These are phyloP conservation scores for Pyrocephalus nanus DNA, from an alignment of 2,797 vertebrate genomes.

Conservation along the genomic window DNA sequence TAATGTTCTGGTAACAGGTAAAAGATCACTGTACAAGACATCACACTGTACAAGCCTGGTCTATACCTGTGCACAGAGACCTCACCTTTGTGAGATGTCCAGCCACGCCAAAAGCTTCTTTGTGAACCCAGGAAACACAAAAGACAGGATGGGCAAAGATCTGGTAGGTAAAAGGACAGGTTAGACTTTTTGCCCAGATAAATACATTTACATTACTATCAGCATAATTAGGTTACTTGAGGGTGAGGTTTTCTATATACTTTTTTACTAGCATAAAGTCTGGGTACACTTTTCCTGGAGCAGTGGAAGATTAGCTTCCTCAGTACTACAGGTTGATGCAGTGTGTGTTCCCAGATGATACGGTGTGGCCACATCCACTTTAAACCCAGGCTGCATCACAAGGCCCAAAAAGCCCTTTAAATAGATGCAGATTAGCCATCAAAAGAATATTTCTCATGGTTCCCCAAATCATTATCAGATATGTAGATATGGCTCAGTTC, in stretches of 20 bases:
- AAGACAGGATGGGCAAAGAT: not conserved
- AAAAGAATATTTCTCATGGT: not conserved
- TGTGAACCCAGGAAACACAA: not conserved
- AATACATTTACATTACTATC: not conserved
- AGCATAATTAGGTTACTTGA: not conserved
- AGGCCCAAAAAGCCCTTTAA: not conserved
- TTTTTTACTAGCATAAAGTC: not conserved
- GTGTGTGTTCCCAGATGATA: not conserved
- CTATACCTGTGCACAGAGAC: not conserved
- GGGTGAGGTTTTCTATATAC: not conserved
- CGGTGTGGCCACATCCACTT: accelerated
- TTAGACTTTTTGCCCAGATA: not conserved
- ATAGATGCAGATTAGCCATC: not conserved
- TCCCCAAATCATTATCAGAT: not conserved
- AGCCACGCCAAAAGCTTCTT: not conserved
- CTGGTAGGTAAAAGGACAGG: not conserved
- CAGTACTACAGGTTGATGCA: not conserved
- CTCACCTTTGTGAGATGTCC: not conserved
- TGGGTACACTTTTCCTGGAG: not conserved
- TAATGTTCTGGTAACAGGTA: not conserved
- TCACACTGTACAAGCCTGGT: not conserved
- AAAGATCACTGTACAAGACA: not conserved
- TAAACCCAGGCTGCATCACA: not conserved
- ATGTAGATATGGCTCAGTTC: not conserved
- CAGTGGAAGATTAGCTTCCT: not conserved